Base-by-base conservation (phyloP, 2,888 invertebrate species). In the Acrobasis consociella region DNA sequence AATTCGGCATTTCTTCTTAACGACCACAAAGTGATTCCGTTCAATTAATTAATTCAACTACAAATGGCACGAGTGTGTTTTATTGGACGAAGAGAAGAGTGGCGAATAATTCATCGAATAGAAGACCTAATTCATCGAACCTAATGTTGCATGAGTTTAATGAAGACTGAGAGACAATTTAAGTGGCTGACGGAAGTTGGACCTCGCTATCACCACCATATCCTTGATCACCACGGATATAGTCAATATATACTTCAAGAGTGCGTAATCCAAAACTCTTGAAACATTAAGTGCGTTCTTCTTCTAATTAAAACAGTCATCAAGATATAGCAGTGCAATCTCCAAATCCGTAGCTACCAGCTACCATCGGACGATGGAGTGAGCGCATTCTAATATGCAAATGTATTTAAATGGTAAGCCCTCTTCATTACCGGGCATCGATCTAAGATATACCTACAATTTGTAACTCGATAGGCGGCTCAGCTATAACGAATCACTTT, bases 401-500 rank as follows among this genome's bases (percentile, higher is more conserved):
- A 92, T 92, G 87, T 92, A 91, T 92, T 92, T 91, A 92, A 92
- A 92, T 92, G 86, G 82, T 88, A 86, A 91, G 87, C 89, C 91
- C 90, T 91, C 91, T 92, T 92, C 91, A 91, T 91, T 92, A 91
- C 91, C 66, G 81, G 80, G 87, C 87, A 91, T 92, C 91, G 92
- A 91, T 91, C 91, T 92, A 81, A 91, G 91, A 90, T 91, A 91
- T 84, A 62, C 62, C 53, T 55, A 90, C 90, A 91, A 91, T 91
- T 91, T 91, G 91, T 92, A 89, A 89, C 85, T 80, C 80, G 89
- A 91, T 91, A 91, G 87, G 85, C 85, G 79, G 79, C 82, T 80
- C 79, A 83, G 81, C 83, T 81, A n/a, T n/a, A 82, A 84, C 85
- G 83, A 88, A 87, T 88, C 85, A 82, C 75, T 81, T 77, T 77